Evolutionary conservation across 2,113 vertebrate genomes (phyloP).

Genomic region (Columba livia): DNA sequence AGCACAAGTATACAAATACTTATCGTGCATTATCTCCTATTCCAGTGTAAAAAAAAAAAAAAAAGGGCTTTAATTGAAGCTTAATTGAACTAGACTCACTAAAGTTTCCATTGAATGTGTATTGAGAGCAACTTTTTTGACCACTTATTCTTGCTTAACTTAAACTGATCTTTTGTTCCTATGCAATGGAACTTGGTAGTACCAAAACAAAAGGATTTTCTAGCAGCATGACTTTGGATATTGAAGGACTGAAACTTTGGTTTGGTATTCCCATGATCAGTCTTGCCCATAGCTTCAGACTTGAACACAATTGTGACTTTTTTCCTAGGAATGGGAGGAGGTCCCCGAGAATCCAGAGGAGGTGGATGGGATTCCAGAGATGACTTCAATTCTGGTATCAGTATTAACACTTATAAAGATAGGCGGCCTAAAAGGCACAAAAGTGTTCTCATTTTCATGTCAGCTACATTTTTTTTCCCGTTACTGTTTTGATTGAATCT

Average conservation of each 20-base stretch:
- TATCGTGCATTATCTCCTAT: not conserved
- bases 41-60: not conserved
- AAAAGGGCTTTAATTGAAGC: not conserved
- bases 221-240: constrained; percentile 9
- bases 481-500: not conserved
- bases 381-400: constrained; percentile 83
- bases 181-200: not conserved
- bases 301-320: constrained; percentile 70
- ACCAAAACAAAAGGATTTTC: not conserved
- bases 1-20: not conserved
- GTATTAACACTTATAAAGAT: constrained; percentile 64
- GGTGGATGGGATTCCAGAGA: constrained; percentile 84
- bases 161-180: not conserved
- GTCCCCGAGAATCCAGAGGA: constrained; percentile 82
- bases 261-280: constrained; percentile 19
- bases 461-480: not conserved
- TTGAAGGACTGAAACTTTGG: constrained; percentile 8
- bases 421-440: constrained; percentile 46
- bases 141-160: not conserved
- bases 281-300: constrained; percentile 60
- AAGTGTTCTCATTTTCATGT: constrained; percentile 30
- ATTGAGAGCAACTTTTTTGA: not conserved
- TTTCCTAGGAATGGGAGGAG: constrained; percentile 89
- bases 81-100: not conserved
- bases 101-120: not conserved